These are phyloP conservation scores for Drosophila equinoxialis DNA, from an alignment of 1,140 invertebrate genomes.

Conservation along the genomic window DNA sequence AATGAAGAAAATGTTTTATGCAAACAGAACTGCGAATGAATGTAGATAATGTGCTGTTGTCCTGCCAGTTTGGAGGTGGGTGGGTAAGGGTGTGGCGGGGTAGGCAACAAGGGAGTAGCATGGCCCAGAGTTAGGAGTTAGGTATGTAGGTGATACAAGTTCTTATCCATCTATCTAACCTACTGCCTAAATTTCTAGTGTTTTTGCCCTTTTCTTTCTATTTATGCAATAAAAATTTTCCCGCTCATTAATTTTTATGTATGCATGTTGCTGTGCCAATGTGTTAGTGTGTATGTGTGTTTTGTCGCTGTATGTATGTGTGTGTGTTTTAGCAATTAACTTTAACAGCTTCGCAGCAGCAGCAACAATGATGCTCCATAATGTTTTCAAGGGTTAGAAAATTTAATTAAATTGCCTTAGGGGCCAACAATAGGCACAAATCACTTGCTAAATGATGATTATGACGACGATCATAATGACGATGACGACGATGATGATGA, in stretches of 20 bases:
- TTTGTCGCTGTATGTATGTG: constrained; percentile 13
- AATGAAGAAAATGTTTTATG: constrained; percentile 40
- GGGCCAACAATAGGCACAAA: constrained; percentile 18
- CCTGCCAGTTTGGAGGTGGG: background rate
- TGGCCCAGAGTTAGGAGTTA: constrained; percentile 1
- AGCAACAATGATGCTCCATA: background rate
- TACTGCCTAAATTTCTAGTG: constrained; percentile 7
- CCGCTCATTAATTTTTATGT: constrained; percentile 49
- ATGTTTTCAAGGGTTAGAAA: constrained; percentile 17
- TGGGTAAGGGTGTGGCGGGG: no score
- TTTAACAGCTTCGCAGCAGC: constrained; percentile 46
- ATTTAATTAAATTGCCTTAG: constrained; percentile 58
- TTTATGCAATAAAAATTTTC: constrained; percentile 78
- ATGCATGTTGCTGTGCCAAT: background rate
- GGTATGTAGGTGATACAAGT: constrained; percentile 10
- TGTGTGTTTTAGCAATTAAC: constrained; percentile 48
- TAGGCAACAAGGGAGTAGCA: background rate
- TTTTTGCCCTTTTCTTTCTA: constrained; percentile 31
- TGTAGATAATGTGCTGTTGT: constrained; percentile 15
- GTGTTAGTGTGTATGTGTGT: constrained; percentile 20
- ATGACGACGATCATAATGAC: background rate
- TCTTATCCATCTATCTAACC: background rate
- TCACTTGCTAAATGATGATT: constrained; percentile 13
- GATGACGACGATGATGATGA: background rate
- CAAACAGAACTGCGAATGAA: constrained; percentile 55